Conservation (phyloP, 1,140 invertebrate genomes). For the Eumeta japonica region DNA sequence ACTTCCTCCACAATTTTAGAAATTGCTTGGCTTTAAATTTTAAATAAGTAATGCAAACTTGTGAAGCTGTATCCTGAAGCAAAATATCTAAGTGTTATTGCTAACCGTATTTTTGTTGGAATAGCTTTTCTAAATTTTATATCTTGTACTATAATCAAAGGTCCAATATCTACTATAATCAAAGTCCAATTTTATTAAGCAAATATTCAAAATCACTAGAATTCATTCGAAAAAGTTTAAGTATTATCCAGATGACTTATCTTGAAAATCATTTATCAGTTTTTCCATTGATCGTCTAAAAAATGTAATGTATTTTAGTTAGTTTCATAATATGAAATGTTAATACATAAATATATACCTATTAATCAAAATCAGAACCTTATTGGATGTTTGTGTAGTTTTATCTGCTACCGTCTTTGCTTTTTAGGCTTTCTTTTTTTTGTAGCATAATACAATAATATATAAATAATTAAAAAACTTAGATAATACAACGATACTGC, state of each 20-base stretch:
- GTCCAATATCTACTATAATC: too few species aligned
- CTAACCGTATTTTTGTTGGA: conserved; percentile 11
- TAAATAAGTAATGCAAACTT: conserved; percentile 13
- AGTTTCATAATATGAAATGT: background rate
- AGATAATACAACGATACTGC: too few species aligned
- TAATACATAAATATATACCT: conserved; percentile 3
- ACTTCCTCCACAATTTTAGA: conserved; percentile 13
- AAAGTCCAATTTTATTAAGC: conserved; percentile 9
- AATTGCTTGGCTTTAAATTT: conserved; percentile 10
- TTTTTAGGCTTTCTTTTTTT: too few species aligned
- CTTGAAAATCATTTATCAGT: conserved; percentile 3
- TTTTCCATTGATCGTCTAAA: conserved; percentile 8
- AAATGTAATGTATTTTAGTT: conserved; percentile 4
- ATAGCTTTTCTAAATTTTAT: conserved; percentile 14
- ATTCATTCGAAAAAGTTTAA: conserved; percentile 12
- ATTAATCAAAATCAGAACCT: too few species aligned
- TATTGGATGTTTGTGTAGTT: too few species aligned
- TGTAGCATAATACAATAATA: too few species aligned
- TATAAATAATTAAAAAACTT: too few species aligned
- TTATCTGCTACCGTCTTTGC: too few species aligned
- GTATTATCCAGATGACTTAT: conserved; percentile 12
- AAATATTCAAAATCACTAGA: conserved; percentile 12
- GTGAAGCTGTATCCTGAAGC: conserved; percentile 14
- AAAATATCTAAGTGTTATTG: conserved; percentile 14
- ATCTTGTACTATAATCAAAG: conserved; percentile 12